These are phyloP conservation scores for Rotaria sp. DNA, from an alignment of 2,888 invertebrate genomes.

Conservation along the genomic window DNA sequence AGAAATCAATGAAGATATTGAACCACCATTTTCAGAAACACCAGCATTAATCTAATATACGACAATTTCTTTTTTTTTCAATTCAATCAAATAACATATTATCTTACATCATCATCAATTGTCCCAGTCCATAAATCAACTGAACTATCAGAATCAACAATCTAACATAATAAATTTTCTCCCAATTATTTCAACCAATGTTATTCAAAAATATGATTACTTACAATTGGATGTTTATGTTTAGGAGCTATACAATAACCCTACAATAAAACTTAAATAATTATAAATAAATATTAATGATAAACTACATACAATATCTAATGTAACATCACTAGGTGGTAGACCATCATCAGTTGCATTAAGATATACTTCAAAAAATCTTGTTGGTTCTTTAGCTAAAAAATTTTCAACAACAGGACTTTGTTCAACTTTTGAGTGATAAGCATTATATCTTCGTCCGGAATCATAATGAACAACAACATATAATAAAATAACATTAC, in stretches of 20 bases:
- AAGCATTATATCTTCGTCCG: not conserved
- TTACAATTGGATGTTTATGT: not conserved
- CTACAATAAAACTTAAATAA: not conserved
- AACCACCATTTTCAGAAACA: too few species aligned
- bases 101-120: too few species aligned
- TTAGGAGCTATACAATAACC: not conserved
- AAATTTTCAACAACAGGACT: not conserved
- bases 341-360: not conserved
- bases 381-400: not conserved
- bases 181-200: too few species aligned
- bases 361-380: not conserved
- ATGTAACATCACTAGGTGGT: slow-evolving; percentile 1
- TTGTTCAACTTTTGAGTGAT: not conserved
- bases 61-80: too few species aligned
- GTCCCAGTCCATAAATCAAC: too few species aligned
- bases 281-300: too few species aligned
- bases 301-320: not conserved
- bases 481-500: not conserved
- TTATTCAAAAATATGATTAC: not conserved
- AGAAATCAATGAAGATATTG: too few species aligned
- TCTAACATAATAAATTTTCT: too few species aligned
- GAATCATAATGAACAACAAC: not conserved
- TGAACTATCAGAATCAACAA: too few species aligned
- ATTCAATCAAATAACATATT: too few species aligned
- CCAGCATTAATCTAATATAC: too few species aligned